A percentile compares a stretch with the other conserved stretches of the same genome.
Evolutionary conservation across 1,140 invertebrate genomes (phyloP).

Genomic region (Teleopsis dalmanni): DNA sequence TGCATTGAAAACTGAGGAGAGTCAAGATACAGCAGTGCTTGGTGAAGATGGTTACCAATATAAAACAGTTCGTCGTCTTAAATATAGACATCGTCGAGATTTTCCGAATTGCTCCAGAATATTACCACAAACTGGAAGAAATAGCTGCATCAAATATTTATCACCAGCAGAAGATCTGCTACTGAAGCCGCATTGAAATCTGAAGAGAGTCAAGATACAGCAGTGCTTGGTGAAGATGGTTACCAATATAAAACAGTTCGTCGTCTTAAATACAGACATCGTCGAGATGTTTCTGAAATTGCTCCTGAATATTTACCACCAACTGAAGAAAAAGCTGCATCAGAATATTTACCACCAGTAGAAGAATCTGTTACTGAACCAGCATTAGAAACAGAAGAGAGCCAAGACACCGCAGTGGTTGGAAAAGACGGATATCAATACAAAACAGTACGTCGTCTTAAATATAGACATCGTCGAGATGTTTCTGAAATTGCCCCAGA

Average conservation of each 20-base stretch:
- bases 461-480: slow-evolving; percentile 26
- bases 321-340: slow-evolving; percentile 11
- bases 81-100: slow-evolving; percentile 25
- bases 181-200: slow-evolving; percentile 12
- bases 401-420: slow-evolving; percentile 2
- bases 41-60: slow-evolving; percentile 24
- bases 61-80: slow-evolving; percentile 25
- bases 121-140: slow-evolving; percentile 19
- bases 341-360: slow-evolving; percentile 21
- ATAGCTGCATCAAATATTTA: too few species aligned
- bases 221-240: slow-evolving; percentile 22
- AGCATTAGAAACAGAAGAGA: slow-evolving; percentile 1
- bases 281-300: slow-evolving; percentile 32
- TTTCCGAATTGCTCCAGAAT: slow-evolving; percentile 24
- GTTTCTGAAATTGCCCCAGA: slow-evolving; percentile 25
- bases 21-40: slow-evolving; percentile 25
- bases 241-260: slow-evolving; percentile 26
- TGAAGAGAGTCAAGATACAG: slow-evolving; percentile 12
- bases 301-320: slow-evolving; percentile 28
- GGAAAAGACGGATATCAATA: slow-evolving; percentile 25
- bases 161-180: slow-evolving; percentile 13
- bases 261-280: slow-evolving; percentile 27
- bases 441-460: slow-evolving; percentile 22
- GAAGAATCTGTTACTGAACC: slow-evolving; percentile 9
- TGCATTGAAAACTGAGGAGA: slow-evolving; percentile 1